A percentile compares a stretch with the other conserved stretches of the same genome.
These are phyloP conservation scores for Pelagia noctiluca DNA, from an alignment of 30 jellyfish, hydroid and myxozoan genomes.

Conservation along the genomic window DNA sequence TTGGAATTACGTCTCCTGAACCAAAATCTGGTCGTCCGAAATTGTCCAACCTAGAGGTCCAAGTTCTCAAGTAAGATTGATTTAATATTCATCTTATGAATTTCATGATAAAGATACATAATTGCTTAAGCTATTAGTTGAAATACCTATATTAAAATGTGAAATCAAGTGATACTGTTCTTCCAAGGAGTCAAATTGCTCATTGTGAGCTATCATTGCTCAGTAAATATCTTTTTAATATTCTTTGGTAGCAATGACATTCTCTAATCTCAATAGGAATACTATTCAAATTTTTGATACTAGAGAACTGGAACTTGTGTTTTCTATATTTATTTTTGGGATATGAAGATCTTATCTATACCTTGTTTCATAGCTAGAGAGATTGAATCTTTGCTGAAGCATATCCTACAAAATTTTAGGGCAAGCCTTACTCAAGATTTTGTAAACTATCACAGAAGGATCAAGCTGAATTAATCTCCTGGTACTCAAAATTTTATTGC, in stretches of 20 bases:
- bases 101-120: too few species aligned
- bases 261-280: neutral
- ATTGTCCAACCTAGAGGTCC: constrained; percentile 59
- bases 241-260: neutral
- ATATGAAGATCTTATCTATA: neutral
- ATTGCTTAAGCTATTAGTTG: too few species aligned
- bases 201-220: too few species aligned
- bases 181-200: too few species aligned
- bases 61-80: constrained; percentile 56
- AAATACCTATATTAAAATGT: too few species aligned
- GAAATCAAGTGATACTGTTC: too few species aligned
- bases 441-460: neutral
- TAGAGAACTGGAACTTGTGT: neutral
- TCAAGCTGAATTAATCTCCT: neutral
- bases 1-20: constrained; percentile 2
- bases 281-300: neutral
- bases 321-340: neutral
- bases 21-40: constrained; percentile 48
- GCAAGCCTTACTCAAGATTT: neutral
- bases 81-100: neutral
- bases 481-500: neutral
- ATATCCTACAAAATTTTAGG: constrained; percentile 1
- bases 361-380: constrained; percentile 1
- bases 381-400: neutral
- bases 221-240: neutral